Evolutionary conservation across 2,797 vertebrate species (phyloP), one percentile per base, ranked within the genome.

Genomic region (Anolis apletophallus): DNA sequence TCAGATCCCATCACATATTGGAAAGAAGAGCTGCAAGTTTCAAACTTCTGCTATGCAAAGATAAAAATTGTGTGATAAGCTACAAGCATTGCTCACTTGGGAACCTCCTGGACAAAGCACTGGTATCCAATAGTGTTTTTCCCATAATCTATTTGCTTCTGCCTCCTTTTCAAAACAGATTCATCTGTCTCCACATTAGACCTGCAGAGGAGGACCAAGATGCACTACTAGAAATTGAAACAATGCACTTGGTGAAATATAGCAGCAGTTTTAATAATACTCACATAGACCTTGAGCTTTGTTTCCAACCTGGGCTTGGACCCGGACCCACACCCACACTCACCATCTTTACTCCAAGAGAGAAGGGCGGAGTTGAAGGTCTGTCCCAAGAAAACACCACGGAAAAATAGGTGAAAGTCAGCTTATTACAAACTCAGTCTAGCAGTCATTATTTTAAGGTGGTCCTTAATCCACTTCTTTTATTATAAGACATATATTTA

Each of bases 91-190:
- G 57, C 96, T 96, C 90, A 98, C 97, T 95, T 97, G 91, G 97
- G 97, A 14, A 98, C 95, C 67, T 98, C 96, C 92, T 97, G 96
- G 74, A 97, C 92, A 94, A 98, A 98, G 94, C 92, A 96, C 94
- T 97, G 97, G 95, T 98, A 98, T 68, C 97, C 97, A 88, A 95
- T 95, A 17, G 97, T 97, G 94, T 97, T 95, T 91, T 98, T 98
- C 17, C 97, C 97, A 34, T 98, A 98, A 91, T 97, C 97, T 93
- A 97, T 97, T 94, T 98, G 97, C 88, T 98, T 98, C 94, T 98
- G 97, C 55, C 96, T 87, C 34, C 96, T 93, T 88, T 96, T 97
- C 89, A 98, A 93, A 69, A 98, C 96, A 0, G 90, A 95, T 4
- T 97, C 94, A 64, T 98, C 97, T 64, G 96, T 97, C 92, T 98